Conservation (phyloP, 1,140 invertebrate genomes). For the Luehdorfia chinensis region DNA sequence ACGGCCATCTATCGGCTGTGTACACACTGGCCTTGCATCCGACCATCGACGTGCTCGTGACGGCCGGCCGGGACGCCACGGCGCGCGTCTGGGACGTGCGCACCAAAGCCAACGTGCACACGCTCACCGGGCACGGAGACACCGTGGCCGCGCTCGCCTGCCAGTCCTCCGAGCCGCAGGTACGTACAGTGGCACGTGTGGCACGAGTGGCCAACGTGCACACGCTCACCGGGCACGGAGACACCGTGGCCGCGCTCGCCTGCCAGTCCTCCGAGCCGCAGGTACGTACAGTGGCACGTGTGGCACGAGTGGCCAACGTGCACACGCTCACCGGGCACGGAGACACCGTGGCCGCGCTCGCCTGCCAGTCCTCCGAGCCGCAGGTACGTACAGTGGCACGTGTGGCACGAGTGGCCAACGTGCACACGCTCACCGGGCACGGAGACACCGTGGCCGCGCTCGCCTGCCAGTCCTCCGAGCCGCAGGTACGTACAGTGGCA, state of each 20-base stretch:
- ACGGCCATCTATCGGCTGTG: constrained; percentile 98
- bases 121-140: constrained; percentile 97
- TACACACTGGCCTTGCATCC: constrained; percentile 97
- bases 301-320: constrained; percentile 99
- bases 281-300: no score
- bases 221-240: no score
- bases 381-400: constrained; percentile 86
- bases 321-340: constrained; percentile 98
- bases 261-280: no score
- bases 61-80: constrained; percentile 96
- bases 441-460: no score
- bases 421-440: no score
- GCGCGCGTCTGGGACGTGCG: constrained; percentile 99
- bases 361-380: constrained; percentile 94
- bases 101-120: constrained; percentile 99
- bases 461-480: no score
- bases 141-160: constrained; percentile 96
- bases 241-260: no score
- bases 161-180: constrained; percentile 96
- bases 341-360: constrained; percentile 97
- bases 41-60: constrained; percentile 95
- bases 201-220: no score
- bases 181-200: no score
- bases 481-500: no score
- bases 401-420: no score